Percentiles rank a stretch among this genome's conserved stretches.
phyloP scores from a whole-genome alignment of 2,797 vertebrate genomes.

The Microhierax caerulescens region DNA sequence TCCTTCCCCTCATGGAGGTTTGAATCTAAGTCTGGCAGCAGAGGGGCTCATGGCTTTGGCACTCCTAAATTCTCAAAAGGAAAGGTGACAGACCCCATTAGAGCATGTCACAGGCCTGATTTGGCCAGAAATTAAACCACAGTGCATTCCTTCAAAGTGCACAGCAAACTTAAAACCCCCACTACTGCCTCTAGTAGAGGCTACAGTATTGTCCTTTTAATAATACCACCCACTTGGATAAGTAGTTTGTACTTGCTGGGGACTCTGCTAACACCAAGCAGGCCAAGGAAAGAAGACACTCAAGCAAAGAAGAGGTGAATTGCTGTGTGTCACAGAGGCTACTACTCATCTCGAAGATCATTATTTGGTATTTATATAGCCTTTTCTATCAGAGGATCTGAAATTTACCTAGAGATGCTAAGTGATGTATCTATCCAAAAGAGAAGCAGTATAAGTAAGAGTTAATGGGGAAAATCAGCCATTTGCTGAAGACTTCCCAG shows the following conservation, averaged over 20 bases:
- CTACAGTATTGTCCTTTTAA: conserved; percentile 1
- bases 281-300: background rate
- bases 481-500: background rate
- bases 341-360: background rate
- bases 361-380: background rate
- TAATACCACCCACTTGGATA: conserved; percentile 8
- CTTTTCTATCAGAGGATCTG: background rate
- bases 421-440: background rate
- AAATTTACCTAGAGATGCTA: background rate
- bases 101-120: background rate
- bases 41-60: background rate
- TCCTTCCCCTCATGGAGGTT: accelerated
- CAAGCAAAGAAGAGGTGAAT: background rate
- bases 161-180: background rate
- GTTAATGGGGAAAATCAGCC: background rate
- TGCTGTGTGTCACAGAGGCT: background rate
- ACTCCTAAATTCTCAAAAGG: background rate
- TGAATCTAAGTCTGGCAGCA: background rate
- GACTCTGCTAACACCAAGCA: background rate
- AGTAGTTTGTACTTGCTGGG: background rate
- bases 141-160: background rate
- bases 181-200: background rate
- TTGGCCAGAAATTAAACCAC: background rate
- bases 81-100: background rate
- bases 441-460: background rate